Evolutionary conservation across 64 coral and sea anemone genomes (phyloP).

Genomic region (Pocillopora verrucosa): DNA sequence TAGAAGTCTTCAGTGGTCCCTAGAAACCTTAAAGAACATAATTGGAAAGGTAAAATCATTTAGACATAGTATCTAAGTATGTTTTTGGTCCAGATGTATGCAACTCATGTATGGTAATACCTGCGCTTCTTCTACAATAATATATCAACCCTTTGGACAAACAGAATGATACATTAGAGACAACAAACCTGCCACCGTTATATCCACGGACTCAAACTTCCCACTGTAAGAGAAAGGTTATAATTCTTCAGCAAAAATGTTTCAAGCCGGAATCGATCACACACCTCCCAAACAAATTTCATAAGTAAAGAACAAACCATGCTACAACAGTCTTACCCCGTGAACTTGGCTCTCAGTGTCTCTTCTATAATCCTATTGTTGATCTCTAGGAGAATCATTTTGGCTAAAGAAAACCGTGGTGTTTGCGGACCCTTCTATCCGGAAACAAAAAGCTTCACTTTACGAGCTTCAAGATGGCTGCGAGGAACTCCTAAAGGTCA

Average conservation of each 20-base stretch:
- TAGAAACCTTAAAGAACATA: too few relatives aligned
- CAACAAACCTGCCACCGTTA: slow-evolving; percentile 92
- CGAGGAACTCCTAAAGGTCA: slow-evolving; percentile 37
- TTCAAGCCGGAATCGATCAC: background rate
- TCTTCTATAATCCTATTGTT: slow-evolving; percentile 94
- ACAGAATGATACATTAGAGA: background rate
- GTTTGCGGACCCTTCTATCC: background rate
- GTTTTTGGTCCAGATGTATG: too few relatives aligned
- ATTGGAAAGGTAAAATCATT: too few relatives aligned
- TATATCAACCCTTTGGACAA: background rate
- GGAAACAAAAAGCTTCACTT: background rate
- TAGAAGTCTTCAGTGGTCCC: too few relatives aligned
- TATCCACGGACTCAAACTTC: slow-evolving; percentile 93
- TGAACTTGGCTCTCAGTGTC: slow-evolving; percentile 73
- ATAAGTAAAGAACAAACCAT: background rate
- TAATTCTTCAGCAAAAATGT: background rate
- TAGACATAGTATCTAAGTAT: too few relatives aligned
- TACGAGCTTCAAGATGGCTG: slow-evolving; percentile 39
- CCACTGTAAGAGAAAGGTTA: slow-evolving; percentile 57
- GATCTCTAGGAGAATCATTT: slow-evolving; percentile 98
- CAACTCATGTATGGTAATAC: too few relatives aligned
- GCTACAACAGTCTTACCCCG: slow-evolving; percentile 59
- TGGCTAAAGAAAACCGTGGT: slow-evolving; percentile 6
- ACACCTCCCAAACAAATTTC: background rate
- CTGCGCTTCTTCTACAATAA: too few relatives aligned